Percentiles rank a stretch among this genome's conserved stretches.
phyloP scores from a whole-genome alignment of 23 tunicate genomes.

The Trididemnum nubilum region DNA sequence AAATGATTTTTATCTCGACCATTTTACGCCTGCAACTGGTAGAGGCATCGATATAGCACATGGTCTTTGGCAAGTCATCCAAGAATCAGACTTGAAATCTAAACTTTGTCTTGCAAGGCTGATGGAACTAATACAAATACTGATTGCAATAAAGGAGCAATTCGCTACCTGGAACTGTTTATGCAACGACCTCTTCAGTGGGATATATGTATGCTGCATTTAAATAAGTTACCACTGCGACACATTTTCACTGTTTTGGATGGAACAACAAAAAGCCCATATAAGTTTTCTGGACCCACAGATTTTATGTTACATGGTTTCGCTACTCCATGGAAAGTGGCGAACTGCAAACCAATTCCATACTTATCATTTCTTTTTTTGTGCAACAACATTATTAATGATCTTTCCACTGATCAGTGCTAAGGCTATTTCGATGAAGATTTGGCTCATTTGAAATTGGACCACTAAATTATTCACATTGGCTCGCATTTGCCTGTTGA shows the following conservation, averaged over 20 bases:
- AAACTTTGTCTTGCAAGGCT: not conserved
- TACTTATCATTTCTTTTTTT: not conserved
- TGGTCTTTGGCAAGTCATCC: constrained; percentile 8
- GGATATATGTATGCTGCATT: no score
- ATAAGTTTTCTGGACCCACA: no score
- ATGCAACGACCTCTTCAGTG: no score
- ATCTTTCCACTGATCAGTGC: constrained; percentile 1
- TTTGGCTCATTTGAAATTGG: constrained; percentile 6
- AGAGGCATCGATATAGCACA: no score
- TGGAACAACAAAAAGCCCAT: no score
- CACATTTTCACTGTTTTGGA: no score
- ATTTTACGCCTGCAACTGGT: no score
- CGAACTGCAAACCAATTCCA: not conserved
- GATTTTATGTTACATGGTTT: not conserved
- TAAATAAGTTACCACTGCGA: no score
- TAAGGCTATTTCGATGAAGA: constrained; percentile 13
- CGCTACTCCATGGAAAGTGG: not conserved
- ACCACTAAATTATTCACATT: not conserved
- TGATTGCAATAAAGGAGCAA: constrained; percentile 17
- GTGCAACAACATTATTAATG: no score
- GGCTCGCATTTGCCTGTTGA: not conserved
- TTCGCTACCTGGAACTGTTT: no score
- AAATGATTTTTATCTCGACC: no score
- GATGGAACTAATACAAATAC: constrained; percentile 19
- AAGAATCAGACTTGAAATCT: not conserved